These are phyloP conservation scores for Seira ritae DNA, from an alignment of 2,888 invertebrate genomes.

Conservation along the genomic window DNA sequence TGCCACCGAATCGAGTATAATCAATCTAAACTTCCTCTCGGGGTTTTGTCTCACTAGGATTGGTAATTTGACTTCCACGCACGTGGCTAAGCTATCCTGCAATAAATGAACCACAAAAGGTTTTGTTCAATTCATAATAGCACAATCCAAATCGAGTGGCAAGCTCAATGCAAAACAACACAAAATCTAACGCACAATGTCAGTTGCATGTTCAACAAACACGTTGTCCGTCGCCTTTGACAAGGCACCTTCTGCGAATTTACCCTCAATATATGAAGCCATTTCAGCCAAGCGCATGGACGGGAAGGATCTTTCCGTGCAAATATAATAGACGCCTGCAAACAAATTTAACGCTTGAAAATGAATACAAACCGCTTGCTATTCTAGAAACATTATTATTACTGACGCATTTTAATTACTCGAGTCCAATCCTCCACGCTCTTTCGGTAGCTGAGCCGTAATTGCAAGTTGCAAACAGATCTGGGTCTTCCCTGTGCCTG, in stretches of 20 bases:
- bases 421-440: conserved; percentile 79
- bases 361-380: no score
- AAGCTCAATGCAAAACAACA: no score
- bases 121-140: no score
- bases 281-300: conserved; percentile 79
- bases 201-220: conserved; percentile 82
- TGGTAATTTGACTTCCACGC: conserved; percentile 29
- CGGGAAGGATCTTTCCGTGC: conserved; percentile 88
- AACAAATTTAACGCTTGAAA: conserved; percentile 36
- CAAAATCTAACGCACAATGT: conserved; percentile 76
- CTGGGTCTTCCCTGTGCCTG: conserved; percentile 89
- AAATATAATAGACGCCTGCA: conserved; percentile 82
- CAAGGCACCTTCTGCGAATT: conserved; percentile 38
- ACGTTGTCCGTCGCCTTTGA: conserved; percentile 78
- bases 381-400: background rate
- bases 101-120: background rate
- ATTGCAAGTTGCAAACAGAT: conserved; percentile 84
- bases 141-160: conserved; percentile 43
- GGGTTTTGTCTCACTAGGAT: conserved; percentile 74
- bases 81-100: conserved; percentile 30
- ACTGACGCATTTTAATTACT: conserved; percentile 74
- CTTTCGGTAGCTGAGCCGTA: conserved; percentile 80
- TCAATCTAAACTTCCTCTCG: conserved; percentile 78
- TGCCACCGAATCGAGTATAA: conserved; percentile 86
- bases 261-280: conserved; percentile 42